Conservation (phyloP, 1,140 invertebrate genomes). For the Drosophila obscura region DNA sequence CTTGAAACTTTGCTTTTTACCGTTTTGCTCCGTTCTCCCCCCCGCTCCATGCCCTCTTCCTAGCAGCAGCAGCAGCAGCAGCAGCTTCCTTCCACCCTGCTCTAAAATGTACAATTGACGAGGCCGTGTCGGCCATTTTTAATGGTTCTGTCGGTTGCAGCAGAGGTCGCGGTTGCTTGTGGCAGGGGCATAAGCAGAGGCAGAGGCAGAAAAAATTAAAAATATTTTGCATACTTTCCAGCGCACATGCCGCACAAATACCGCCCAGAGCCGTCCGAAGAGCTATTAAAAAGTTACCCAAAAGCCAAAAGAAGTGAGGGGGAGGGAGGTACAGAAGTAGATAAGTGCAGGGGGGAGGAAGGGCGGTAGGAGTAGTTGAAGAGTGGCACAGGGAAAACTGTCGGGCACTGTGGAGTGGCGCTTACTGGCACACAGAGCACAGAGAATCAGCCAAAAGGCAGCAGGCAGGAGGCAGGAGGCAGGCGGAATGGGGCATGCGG, state of each 20-base stretch:
- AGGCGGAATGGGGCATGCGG: not conserved
- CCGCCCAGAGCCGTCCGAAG: conserved; percentile 60
- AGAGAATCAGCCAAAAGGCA: too few species aligned
- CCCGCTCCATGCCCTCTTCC: not conserved
- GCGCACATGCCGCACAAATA: conserved; percentile 38
- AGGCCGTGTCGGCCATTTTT: conserved; percentile 64
- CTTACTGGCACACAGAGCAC: not conserved
- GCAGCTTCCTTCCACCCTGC: conserved; percentile 19
- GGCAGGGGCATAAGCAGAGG: not conserved
- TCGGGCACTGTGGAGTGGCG: not conserved
- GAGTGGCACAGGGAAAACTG: not conserved
- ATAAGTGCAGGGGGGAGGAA: too few species aligned
- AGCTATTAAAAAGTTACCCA: conserved; percentile 65
- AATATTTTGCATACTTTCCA: conserved; percentile 55
- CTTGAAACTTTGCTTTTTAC: conserved; percentile 49
- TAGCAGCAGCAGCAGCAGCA: not conserved
- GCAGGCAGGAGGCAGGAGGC: conserved; percentile 5
- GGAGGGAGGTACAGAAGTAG: not conserved
- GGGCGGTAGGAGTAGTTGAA: not conserved
- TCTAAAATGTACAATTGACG: conserved; percentile 73
- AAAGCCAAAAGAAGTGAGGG: not conserved
- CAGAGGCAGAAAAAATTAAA: conserved; percentile 55
- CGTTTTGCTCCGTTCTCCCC: conserved; percentile 11
- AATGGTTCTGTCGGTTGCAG: conserved; percentile 60
- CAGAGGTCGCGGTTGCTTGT: not conserved